Base-by-base conservation (phyloP, 2,113 vertebrate species). In the Semicossyphus pulcher region DNA sequence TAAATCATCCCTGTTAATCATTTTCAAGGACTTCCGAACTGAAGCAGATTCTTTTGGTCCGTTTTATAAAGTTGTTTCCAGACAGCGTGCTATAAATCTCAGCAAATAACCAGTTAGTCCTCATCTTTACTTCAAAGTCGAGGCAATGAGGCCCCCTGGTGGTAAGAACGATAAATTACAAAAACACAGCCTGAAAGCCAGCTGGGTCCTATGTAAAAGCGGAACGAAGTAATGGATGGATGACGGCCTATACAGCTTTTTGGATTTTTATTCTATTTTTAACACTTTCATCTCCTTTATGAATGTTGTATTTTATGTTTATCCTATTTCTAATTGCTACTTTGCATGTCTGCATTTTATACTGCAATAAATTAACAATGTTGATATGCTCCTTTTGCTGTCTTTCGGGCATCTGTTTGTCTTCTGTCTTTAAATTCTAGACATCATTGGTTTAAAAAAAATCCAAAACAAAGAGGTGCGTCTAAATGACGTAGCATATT, bases 131-230 rank as follows among this genome's bases (percentile, higher is more conserved):
- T 1, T 11, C 31, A 48, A 7, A 54, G 11, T 48, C 1, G 53
- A 41, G 16, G 7, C 3, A 39, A 76, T 52, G 23, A 0, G 6
- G 1, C 28, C 58, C n/a, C 37, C 81, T 80, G 4, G 67, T 70
- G 75, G 72, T 54, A 20, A 41, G 25, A 16, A 9, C 0, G 0
- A 32, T 14, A 7, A 12, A 57, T 56, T 53, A 56, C n/a, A 52
- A 51, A 20, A 8, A 11, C 12, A 4, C 26, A 44, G 10, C 7
- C 25, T 16, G 23, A 25, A 21, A 26, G 26, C 14, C 12, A 12
- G 12, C 9, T 10, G 10, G 3, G 7, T 11, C 10, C 34, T 36
- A 11, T 12, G 9, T 12, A 2, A 4, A 4, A 36, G 2, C 4
- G n/a, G n/a, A n/a, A n/a, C n/a, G n/a, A n/a, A n/a, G n/a, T n/a